These are phyloP conservation scores for Platyscapa corneri DNA, from an alignment of 1,140 invertebrate species.

Conservation along the genomic window DNA sequence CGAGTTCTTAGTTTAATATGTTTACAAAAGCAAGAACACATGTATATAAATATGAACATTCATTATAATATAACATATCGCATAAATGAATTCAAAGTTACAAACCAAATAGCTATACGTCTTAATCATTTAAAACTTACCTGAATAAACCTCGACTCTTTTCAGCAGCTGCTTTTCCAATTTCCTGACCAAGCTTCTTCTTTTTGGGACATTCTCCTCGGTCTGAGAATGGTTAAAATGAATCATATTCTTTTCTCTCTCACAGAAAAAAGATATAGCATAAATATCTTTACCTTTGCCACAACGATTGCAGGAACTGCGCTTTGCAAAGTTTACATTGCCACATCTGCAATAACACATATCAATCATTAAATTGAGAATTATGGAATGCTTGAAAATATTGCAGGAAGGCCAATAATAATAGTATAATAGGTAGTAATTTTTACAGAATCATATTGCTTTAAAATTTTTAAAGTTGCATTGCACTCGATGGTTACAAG, in stretches of 20 bases:
- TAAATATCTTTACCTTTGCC: slow-evolving; percentile 77
- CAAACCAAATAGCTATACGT: background rate
- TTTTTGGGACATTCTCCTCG: slow-evolving; percentile 81
- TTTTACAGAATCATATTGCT: background rate
- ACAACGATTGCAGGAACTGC: slow-evolving; percentile 94
- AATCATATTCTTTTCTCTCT: slow-evolving; percentile 49
- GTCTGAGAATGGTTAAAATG: slow-evolving; percentile 65
- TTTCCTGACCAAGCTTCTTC: slow-evolving; percentile 96
- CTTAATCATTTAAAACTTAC: slow-evolving; percentile 57
- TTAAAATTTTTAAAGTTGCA: background rate
- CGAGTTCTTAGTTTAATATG: background rate
- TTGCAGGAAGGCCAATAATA: background rate
- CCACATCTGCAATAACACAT: slow-evolving; percentile 80
- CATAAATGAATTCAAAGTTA: background rate
- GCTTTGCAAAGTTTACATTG: slow-evolving; percentile 95
- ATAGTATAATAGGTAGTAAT: no score
- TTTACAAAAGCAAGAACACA: background rate
- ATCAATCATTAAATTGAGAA: background rate
- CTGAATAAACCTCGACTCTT: slow-evolving; percentile 96
- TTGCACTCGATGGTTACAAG: background rate
- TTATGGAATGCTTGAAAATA: background rate
- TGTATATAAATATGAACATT: background rate
- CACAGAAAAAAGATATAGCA: slow-evolving; percentile 42
- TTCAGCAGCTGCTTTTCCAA: slow-evolving; percentile 97
- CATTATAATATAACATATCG: background rate